Percentiles rank a stretch among this genome's conserved stretches.
phyloP scores from a whole-genome alignment of 2,797 vertebrate species.

The Syngnathus acus region DNA sequence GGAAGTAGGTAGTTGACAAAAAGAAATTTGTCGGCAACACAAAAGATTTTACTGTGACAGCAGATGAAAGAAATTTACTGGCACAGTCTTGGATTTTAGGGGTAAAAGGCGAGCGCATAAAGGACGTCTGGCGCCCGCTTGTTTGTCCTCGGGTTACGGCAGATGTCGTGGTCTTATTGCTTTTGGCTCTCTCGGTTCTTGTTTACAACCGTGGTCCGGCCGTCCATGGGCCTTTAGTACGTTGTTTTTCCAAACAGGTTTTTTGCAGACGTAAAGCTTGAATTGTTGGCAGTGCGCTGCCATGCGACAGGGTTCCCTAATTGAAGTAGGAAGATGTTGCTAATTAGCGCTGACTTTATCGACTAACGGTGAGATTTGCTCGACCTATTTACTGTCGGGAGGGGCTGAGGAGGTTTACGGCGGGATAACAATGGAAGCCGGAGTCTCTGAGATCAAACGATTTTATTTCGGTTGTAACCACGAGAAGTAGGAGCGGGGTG shows the following conservation, averaged over 20 bases:
- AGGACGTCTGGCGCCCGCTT: background rate
- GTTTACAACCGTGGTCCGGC: background rate
- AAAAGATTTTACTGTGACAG: background rate
- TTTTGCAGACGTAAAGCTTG: no score
- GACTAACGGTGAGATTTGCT: conserved; percentile 48
- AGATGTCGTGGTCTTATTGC: background rate
- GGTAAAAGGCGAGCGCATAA: background rate
- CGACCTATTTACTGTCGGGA: conserved; percentile 28
- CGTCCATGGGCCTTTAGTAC: no score
- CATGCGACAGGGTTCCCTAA: conserved; percentile 25
- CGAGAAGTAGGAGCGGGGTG: conserved; percentile 35
- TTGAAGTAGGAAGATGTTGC: conserved; percentile 55
- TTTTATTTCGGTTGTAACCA: conserved; percentile 63
- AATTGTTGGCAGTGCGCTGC: background rate
- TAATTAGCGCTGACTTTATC: conserved; percentile 47
- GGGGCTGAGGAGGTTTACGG: background rate
- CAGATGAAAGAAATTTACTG: background rate
- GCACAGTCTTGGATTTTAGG: background rate
- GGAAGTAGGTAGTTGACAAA: no score
- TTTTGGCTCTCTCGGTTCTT: background rate
- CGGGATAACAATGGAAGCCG: conserved; percentile 51
- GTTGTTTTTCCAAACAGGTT: no score
- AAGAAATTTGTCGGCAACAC: background rate
- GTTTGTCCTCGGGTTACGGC: background rate
- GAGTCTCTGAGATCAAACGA: conserved; percentile 59